A percentile compares a stretch with the other conserved stretches of the same genome.
Evolutionary conservation across 2,797 vertebrate species (phyloP).

Genomic region (Pipistrellus pygmaeus): DNA sequence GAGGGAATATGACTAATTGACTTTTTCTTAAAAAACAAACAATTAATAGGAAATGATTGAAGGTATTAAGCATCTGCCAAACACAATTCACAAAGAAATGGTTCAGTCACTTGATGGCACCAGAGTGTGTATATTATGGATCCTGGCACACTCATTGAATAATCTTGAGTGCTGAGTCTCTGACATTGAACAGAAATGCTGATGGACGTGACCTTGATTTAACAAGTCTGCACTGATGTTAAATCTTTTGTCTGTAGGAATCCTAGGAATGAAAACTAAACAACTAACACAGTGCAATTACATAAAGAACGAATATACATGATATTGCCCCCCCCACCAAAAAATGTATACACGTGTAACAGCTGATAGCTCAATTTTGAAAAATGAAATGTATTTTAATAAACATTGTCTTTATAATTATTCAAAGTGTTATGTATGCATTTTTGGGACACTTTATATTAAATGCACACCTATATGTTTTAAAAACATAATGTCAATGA

Average conservation of each 20-base stretch:
- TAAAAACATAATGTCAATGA: neutral
- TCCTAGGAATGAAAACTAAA: neutral
- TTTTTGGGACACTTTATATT: neutral
- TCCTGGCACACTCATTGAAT: neutral
- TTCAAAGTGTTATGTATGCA: no score
- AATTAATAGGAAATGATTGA: neutral
- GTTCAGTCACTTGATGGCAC: neutral
- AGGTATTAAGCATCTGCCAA: neutral
- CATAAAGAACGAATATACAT: neutral
- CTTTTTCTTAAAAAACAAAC: neutral
- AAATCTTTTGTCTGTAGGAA: neutral
- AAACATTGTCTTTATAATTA: no score
- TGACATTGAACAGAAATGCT: neutral
- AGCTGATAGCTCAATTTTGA: no score
- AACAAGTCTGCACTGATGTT: neutral
- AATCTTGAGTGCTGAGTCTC: neutral
- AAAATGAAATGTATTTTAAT: no score
- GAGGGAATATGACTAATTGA: neutral
- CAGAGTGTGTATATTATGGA: neutral
- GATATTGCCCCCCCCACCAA: no score
- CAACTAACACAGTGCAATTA: neutral
- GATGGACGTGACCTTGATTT: neutral
- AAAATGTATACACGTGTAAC: no score
- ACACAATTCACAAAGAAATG: neutral
- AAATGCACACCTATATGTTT: slow-evolving; percentile 15